Conservation (phyloP, 2,113 vertebrate genomes). For the Antigone vipio region DNA sequence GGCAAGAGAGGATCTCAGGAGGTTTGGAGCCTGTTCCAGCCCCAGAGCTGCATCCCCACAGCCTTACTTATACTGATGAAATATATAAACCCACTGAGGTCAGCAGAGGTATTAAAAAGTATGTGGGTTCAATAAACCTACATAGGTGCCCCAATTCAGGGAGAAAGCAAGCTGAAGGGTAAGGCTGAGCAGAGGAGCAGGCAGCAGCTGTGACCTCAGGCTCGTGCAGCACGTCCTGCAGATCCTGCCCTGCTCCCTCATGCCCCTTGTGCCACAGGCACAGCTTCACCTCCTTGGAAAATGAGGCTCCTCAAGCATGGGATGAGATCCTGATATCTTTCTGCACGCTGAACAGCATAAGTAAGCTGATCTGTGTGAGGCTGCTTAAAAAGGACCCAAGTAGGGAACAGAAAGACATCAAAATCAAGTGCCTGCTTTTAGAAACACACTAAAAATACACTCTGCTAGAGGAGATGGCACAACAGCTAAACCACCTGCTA, state of each 20-base stretch:
- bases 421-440: conserved; percentile 25
- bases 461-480: conserved; percentile 3
- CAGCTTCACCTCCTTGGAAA: background rate
- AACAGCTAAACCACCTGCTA: conserved; percentile 39
- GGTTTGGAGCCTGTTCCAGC: background rate
- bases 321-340: background rate
- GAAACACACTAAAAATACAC: conserved; percentile 38
- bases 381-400: background rate
- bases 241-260: background rate
- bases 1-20: background rate
- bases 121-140: background rate
- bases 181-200: background rate
- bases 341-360: rapidly evolving
- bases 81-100: background rate
- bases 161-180: background rate
- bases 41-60: background rate
- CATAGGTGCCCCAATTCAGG: rapidly evolving
- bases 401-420: conserved; percentile 1
- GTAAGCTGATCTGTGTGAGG: background rate
- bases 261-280: background rate
- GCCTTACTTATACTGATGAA: background rate
- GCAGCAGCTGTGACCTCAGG: background rate
- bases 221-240: rapidly evolving
- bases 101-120: background rate
- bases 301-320: background rate